These are phyloP conservation scores for Scleropages formosus DNA, from an alignment of 2,797 vertebrate genomes.

Conservation along the genomic window DNA sequence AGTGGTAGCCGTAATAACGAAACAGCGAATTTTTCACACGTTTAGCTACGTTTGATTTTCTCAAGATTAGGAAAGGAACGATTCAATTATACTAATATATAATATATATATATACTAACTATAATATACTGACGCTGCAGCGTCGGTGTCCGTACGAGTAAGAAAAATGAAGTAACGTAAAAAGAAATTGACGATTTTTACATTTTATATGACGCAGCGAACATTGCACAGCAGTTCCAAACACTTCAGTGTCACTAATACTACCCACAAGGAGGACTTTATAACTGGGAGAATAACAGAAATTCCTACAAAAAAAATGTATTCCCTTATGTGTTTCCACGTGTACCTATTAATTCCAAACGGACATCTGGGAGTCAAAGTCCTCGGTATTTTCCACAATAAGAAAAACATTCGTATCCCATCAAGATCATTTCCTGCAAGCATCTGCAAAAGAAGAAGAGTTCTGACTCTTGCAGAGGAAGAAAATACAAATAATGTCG, in stretches of 20 bases:
- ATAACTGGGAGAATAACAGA: conserved; percentile 14
- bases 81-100: not conserved
- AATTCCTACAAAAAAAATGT: not conserved
- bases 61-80: not conserved
- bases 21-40: too few species aligned
- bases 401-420: conserved; percentile 50
- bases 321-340: not conserved
- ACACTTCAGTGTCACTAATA: conserved; percentile 52
- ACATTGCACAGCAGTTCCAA: conserved; percentile 65
- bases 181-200: too few species aligned
- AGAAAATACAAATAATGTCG: too few species aligned
- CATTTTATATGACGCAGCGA: conserved; percentile 31
- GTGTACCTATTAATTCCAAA: not conserved
- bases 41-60: not conserved
- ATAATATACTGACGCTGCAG: too few species aligned
- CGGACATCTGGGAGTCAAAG: not conserved
- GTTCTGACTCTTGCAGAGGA: too few species aligned
- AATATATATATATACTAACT: not conserved
- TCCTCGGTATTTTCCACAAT: conserved; percentile 71
- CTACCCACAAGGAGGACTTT: conserved; percentile 55
- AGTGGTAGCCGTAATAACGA: not conserved
- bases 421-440: conserved; percentile 11
- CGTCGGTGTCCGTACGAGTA: too few species aligned
- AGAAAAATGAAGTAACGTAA: too few species aligned
- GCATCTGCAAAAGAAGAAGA: too few species aligned